Conservation (phyloP, 2,888 invertebrate genomes). For the Synanthedon vespiformis region DNA sequence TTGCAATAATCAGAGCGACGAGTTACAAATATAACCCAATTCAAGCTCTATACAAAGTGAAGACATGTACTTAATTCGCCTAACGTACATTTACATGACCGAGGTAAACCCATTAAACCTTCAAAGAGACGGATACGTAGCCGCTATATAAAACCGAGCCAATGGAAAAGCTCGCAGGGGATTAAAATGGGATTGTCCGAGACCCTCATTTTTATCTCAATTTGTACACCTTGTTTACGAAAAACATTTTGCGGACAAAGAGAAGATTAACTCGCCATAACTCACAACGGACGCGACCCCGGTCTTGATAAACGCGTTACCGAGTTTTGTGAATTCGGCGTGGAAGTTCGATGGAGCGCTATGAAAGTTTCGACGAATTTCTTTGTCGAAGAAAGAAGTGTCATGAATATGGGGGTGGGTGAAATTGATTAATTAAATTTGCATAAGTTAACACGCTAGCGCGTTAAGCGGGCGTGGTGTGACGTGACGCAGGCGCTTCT, state of each 20-base stretch:
- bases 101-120: slow-evolving; percentile 17
- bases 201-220: slow-evolving; percentile 49
- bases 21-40: too few species aligned
- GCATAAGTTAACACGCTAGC: slow-evolving; percentile 60
- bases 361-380: neutral
- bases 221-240: slow-evolving; percentile 44
- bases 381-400: slow-evolving; percentile 20
- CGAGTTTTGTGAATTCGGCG: neutral
- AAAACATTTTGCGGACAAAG: slow-evolving; percentile 40
- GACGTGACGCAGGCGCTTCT: slow-evolving; percentile 25
- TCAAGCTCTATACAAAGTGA: slow-evolving; percentile 2
- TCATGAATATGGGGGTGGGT: slow-evolving; percentile 38
- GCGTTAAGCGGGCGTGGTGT: slow-evolving; percentile 32
- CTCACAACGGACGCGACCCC: slow-evolving; percentile 21
- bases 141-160: slow-evolving; percentile 29
- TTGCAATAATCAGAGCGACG: too few species aligned
- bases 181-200: slow-evolving; percentile 47
- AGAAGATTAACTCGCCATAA: slow-evolving; percentile 33
- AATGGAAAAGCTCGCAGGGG: slow-evolving; percentile 29
- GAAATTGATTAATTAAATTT: slow-evolving; percentile 67
- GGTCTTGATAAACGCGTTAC: slow-evolving; percentile 13
- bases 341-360: neutral
- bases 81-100: slow-evolving; percentile 3
- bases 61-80: too few species aligned
- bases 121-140: slow-evolving; percentile 16